These are phyloP conservation scores for Antheraea mylitta DNA, from an alignment of 1,140 invertebrate species.

Conservation along the genomic window DNA sequence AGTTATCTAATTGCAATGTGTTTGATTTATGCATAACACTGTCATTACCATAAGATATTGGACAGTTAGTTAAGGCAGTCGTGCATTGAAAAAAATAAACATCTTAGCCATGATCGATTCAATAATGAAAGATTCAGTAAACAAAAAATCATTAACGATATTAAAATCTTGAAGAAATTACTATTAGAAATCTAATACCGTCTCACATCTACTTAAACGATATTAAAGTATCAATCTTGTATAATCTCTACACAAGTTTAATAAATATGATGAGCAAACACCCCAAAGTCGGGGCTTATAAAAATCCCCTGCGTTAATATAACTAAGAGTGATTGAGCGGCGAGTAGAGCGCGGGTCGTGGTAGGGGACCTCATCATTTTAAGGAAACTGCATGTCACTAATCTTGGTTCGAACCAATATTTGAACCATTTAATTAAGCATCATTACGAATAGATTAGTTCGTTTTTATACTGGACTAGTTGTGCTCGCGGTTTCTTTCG, in stretches of 20 bases:
- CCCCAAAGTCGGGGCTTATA: constrained; percentile 6
- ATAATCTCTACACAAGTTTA: not conserved
- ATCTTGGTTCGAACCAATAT: not conserved
- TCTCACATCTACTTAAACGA: not conserved
- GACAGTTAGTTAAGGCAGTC: too few species aligned
- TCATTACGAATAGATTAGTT: not conserved
- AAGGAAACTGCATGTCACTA: constrained; percentile 8
- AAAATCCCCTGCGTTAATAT: constrained; percentile 8
- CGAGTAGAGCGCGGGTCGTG: not conserved
- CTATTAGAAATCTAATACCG: not conserved
- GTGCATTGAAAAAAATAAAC: too few species aligned
- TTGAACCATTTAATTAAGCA: constrained; percentile 8
- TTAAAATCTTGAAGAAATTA: too few species aligned
- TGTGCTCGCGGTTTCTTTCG: too few species aligned
- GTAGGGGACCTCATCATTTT: constrained; percentile 5
- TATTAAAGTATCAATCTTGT: not conserved
- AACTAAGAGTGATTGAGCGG: constrained; percentile 9
- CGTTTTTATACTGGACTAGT: not conserved
- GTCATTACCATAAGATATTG: too few species aligned
- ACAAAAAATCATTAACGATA: too few species aligned
- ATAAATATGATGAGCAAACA: constrained; percentile 4
- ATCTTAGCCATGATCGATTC: too few species aligned
- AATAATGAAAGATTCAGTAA: too few species aligned
- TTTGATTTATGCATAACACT: too few species aligned
- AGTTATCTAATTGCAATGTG: too few species aligned